Base-by-base conservation (phyloP, 2,888 invertebrate species). In the Himalopsyche tibetana region DNA sequence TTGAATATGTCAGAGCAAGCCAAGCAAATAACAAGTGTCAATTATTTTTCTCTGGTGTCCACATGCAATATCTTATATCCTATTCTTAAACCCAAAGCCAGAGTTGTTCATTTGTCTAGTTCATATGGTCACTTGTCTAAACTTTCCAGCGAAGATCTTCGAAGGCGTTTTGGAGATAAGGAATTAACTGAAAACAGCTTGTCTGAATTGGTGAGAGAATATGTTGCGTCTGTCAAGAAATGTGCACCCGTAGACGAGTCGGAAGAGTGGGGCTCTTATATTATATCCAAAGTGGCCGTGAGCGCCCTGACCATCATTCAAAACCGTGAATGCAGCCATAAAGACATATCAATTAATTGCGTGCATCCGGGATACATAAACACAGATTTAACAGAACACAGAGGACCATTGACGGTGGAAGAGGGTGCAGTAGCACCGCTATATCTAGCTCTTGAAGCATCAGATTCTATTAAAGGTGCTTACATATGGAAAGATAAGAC, bases 61-160 rank as follows among this genome's bases (percentile, higher is more conserved):
- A 93, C 95, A 0, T 96, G 96, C 84, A 93, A 95, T 83, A 92
- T 94, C 0, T 90, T 97, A 8, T 96, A 96, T 91, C 96, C 97
- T 0, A 90, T 97, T n/a, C 91, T 97, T 5, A 93, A 93, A 85
- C 92, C 95, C 69, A 94, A 96, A 89, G 96, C 96, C 0, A 94
- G 95, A 89, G 96, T 97, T 12, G 95, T 96, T 0, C 96, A 97
- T 89, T 92, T 97, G 0, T 96, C 96, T 0, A 96, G 96, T 88
- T 94, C 94, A 6, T 93, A 93, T 17, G 96, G 96, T 0, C 94
- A 95, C 82, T 90, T 96, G 74, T 92, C 93, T 0, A 92, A 93
- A 5, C 95, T 96, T 88, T 94, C 95, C 82, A 94, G 94, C 82
- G 92, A 93, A 89, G 91, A 91, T 11, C 91, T 96, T 15, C 93